phyloP scores from a whole-genome alignment of 1,140 invertebrate species.

The Vanessa tameamea region DNA sequence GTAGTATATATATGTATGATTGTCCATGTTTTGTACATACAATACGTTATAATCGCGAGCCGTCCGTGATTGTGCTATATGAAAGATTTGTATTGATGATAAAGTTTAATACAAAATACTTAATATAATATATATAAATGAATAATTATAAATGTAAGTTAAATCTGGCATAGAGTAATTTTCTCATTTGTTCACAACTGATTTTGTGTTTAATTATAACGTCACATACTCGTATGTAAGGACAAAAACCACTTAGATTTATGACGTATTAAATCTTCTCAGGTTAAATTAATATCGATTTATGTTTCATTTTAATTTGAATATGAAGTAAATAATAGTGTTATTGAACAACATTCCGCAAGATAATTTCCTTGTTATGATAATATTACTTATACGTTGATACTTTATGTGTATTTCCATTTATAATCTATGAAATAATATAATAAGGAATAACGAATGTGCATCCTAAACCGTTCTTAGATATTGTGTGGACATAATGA shows the following conservation, averaged over 20 bases:
- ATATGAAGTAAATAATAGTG: slow-evolving; percentile 8
- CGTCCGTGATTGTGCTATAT: slow-evolving; percentile 74
- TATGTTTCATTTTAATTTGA: neutral
- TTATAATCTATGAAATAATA: neutral
- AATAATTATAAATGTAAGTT: neutral
- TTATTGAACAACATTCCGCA: slow-evolving; percentile 23
- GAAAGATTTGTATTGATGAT: slow-evolving; percentile 35
- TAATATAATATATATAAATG: neutral
- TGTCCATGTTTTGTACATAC: slow-evolving; percentile 39
- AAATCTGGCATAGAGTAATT: too few relatives aligned
- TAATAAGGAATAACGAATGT: slow-evolving; percentile 1
- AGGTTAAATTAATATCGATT: too few relatives aligned
- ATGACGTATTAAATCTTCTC: too few relatives aligned
- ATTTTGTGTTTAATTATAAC: too few relatives aligned
- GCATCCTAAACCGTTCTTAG: neutral
- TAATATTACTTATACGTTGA: neutral
- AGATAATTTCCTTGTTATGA: slow-evolving; percentile 17
- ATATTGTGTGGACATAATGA: neutral
- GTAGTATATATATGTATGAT: slow-evolving; percentile 36
- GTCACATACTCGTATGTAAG: too few relatives aligned
- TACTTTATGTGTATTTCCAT: neutral
- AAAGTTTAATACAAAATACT: slow-evolving; percentile 12
- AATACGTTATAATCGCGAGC: slow-evolving; percentile 60
- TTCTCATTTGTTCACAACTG: too few relatives aligned
- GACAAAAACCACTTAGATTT: too few relatives aligned